Evolutionary conservation across 2,888 invertebrate genomes (phyloP).

Genomic region (Drosophila anceps): DNA sequence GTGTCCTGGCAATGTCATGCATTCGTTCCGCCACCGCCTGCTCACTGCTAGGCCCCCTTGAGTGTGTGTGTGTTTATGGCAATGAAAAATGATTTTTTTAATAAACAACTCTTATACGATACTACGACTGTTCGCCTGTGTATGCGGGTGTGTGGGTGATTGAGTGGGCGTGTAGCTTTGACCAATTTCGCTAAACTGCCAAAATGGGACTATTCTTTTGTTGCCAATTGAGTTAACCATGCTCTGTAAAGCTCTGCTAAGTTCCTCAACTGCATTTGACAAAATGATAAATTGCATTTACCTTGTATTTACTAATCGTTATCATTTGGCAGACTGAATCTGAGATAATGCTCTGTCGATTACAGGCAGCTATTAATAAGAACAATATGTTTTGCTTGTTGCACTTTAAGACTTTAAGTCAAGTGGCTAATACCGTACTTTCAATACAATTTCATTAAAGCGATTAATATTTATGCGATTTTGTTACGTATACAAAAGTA

Average conservation of each 20-base stretch:
- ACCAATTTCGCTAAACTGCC: conserved; percentile 37
- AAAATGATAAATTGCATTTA: background rate
- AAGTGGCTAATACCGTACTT: background rate
- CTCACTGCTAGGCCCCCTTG: background rate
- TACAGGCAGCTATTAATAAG: background rate
- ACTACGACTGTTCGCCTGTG: conserved; percentile 5
- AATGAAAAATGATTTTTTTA: conserved; percentile 72
- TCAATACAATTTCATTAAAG: background rate
- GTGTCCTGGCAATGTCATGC: conserved; percentile 39
- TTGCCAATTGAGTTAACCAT: conserved; percentile 30
- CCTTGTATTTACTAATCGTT: background rate
- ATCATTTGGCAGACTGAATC: background rate
- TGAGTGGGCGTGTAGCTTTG: background rate
- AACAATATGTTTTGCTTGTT: background rate
- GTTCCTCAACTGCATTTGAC: background rate
- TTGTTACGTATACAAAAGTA: background rate
- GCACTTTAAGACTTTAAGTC: background rate
- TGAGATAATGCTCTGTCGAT: background rate
- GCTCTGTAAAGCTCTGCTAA: background rate
- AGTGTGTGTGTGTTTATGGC: conserved; percentile 48
- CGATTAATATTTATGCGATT: background rate
- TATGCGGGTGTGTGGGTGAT: background rate
- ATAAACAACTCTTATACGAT: conserved; percentile 37
- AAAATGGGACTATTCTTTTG: conserved; percentile 35
- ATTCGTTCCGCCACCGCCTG: background rate